These are phyloP conservation scores for Harmothoe impar DNA, from an alignment of 2,888 invertebrate genomes.

Conservation along the genomic window DNA sequence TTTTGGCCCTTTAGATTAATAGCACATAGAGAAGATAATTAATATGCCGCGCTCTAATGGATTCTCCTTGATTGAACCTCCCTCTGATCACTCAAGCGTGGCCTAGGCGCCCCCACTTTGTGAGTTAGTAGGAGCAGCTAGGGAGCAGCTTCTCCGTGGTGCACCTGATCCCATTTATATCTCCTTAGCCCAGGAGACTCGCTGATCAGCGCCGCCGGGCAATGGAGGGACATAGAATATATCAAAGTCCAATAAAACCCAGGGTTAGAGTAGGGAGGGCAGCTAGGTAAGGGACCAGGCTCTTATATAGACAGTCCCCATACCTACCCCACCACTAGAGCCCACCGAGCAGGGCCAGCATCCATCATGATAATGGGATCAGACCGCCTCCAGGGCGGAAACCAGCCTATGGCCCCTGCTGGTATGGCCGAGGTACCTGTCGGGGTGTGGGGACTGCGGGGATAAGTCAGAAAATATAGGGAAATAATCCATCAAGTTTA, in stretches of 20 bases:
- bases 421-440: background rate
- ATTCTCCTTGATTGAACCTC: background rate
- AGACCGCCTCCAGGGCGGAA: background rate
- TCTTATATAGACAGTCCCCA: too few species aligned
- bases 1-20: too few species aligned
- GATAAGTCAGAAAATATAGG: background rate
- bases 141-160: background rate
- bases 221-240: background rate
- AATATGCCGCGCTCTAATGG: background rate
- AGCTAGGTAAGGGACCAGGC: background rate
- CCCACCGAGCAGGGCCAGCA: background rate
- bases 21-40: background rate
- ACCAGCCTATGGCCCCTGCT: background rate
- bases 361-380: slow-evolving; percentile 23
- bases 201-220: background rate
- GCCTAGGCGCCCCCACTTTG: background rate
- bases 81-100: background rate
- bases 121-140: background rate
- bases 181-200: background rate
- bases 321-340: background rate
- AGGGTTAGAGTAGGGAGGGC: background rate
- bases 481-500: background rate
- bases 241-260: slow-evolving; percentile 15
- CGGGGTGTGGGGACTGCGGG: background rate
- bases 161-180: background rate